A percentile compares a stretch with the other conserved stretches of the same genome.
These are phyloP conservation scores for Tragopan temminckii DNA, from an alignment of 2,797 vertebrate genomes.

Conservation along the genomic window DNA sequence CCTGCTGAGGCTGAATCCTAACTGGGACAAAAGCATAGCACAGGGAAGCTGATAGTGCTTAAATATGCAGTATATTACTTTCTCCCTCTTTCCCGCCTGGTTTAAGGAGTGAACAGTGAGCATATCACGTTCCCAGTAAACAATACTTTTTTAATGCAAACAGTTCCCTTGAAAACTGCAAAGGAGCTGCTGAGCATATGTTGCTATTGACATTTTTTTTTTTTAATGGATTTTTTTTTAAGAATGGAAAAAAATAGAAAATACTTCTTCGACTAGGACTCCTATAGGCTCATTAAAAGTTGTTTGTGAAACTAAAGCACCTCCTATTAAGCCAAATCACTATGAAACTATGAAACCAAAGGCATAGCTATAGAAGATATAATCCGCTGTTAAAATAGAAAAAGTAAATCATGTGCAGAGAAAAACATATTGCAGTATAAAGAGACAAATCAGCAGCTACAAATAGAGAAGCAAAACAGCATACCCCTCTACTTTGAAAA, in stretches of 20 bases:
- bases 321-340: conserved; percentile 14
- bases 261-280: background rate
- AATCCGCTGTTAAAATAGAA: conserved; percentile 24
- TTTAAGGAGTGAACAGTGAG: conserved; percentile 12
- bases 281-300: background rate
- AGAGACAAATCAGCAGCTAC: background rate
- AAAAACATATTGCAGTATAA: background rate
- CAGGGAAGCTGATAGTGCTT: conserved; percentile 4
- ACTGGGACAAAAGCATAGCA: conserved; percentile 13
- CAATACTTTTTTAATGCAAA: background rate
- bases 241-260: conserved; percentile 1
- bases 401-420: background rate
- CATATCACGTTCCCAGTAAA: background rate
- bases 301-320: background rate
- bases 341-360: conserved; percentile 16
- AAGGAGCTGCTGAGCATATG: background rate
- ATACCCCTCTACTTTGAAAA: conserved; percentile 27
- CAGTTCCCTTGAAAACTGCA: conserved; percentile 1
- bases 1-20: conserved; percentile 12
- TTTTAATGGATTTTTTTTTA: conserved; percentile 33
- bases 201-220: background rate
- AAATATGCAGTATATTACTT: background rate
- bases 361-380: background rate
- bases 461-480: background rate
- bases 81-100: background rate